Percentiles rank a stretch among this genome's conserved stretches.
These are phyloP conservation scores for Picathartes gymnocephalus DNA, from an alignment of 2,113 vertebrate genomes.

Conservation along the genomic window DNA sequence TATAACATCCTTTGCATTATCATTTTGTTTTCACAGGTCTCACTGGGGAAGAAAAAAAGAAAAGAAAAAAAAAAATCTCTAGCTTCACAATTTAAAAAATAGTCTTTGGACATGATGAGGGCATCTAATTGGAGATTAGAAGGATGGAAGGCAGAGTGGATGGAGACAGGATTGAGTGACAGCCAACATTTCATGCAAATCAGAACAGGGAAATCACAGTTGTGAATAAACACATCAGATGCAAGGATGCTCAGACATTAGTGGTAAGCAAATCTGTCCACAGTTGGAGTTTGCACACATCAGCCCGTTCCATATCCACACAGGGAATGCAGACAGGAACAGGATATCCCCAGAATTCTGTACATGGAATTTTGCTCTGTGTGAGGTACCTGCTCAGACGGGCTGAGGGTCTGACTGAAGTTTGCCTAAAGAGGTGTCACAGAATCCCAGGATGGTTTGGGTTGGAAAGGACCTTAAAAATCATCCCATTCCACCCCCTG, in stretches of 20 bases:
- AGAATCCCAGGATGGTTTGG: background rate
- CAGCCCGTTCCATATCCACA: background rate
- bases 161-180: background rate
- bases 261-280: background rate
- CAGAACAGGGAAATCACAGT: background rate
- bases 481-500: rapidly evolving
- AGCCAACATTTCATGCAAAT: slow-evolving; percentile 16
- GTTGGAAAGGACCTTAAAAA: background rate
- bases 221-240: background rate
- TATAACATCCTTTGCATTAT: slow-evolving; percentile 56
- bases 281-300: background rate
- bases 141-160: background rate
- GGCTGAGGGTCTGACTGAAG: background rate
- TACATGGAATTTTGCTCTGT: rapidly evolving
- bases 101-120: slow-evolving; percentile 5
- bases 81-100: slow-evolving; percentile 10
- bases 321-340: background rate
- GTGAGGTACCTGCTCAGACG: background rate
- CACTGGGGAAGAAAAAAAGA: slow-evolving; percentile 26
- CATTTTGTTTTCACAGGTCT: slow-evolving; percentile 48
- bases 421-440: background rate
- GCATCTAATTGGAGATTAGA: background rate
- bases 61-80: slow-evolving; percentile 8
- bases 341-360: background rate
- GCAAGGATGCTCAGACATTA: background rate